Evolutionary conservation across 2,113 vertebrate genomes (phyloP), one percentile per base, ranked within the genome.

Genomic region (Edolisoma coerulescens): DNA sequence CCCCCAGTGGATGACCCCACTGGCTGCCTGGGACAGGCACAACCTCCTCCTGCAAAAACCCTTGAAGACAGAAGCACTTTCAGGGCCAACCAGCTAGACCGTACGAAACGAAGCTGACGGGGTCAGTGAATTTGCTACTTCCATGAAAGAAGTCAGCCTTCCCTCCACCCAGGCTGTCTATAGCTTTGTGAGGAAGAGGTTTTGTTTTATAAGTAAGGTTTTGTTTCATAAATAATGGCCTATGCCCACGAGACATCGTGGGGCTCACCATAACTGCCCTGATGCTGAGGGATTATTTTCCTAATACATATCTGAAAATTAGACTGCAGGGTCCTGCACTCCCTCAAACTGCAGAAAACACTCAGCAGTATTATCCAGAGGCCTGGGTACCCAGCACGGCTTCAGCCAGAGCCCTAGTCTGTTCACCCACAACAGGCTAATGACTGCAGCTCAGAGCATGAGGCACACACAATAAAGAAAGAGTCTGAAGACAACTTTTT

Each of bases 81-180:
- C 7, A 14, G 33, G 15, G 20, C 21, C 2, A 3, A 19, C 0
- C 0, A 37, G 9, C 33, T 4, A 68, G 56, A 26, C 16, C 2
- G 0, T 5, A 71, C 8, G 19, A 70, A 82, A 86, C 21, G 0
- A 42, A 57, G 50, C 10, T 57, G 35, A 39, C 0, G 1, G 12
- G 19, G 57, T 42, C 71, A 84, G 61, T 7, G 1, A 75, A 91
- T 53, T 44, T 71, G 35, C 35, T 79, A 3, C 35, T 78, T 67
- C 37, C 2, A 0, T n/a, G 33, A 45, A 78, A 47, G 39, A 85
- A 73, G 14, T 15, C 24, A 74, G 35, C 21, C 9, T n/a, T 82
- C 33, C 41, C n/a, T 68, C 30, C 16, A 68, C 3, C 20, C 41
- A 68, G 30, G 49, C 22, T 42, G 12, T 16, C 41, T 53, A 10